Conservation (phyloP, 2,113 vertebrate species). For the Jaculus jaculus region DNA sequence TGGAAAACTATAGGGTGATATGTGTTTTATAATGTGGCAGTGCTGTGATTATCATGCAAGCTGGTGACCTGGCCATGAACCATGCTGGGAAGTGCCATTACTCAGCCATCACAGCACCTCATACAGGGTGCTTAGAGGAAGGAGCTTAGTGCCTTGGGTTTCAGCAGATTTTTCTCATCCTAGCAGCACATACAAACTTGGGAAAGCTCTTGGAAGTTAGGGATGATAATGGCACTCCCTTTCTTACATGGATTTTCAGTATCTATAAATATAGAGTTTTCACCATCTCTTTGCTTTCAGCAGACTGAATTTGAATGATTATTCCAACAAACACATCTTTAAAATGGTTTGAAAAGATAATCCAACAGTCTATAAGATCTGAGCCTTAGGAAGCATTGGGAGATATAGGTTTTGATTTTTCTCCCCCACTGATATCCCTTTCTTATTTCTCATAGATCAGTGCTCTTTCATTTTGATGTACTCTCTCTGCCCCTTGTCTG, state of each 20-base stretch:
- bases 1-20: slow-evolving; percentile 81
- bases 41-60: neutral
- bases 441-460: slow-evolving; percentile 37
- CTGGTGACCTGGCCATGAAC: neutral
- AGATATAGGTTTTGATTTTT: slow-evolving; percentile 48
- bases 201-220: slow-evolving; percentile 36
- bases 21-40: slow-evolving; percentile 52
- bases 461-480: slow-evolving; percentile 24
- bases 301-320: slow-evolving; percentile 54
- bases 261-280: neutral
- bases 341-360: slow-evolving; percentile 65
- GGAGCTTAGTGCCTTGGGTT: neutral
- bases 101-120: neutral
- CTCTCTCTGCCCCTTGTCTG: slow-evolving; percentile 37
- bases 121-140: neutral
- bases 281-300: slow-evolving; percentile 36
- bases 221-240: neutral
- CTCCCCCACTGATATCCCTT: neutral
- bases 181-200: neutral
- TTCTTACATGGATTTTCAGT: neutral
- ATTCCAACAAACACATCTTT: slow-evolving; percentile 47
- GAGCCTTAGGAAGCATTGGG: slow-evolving; percentile 52
- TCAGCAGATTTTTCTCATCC: neutral
- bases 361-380: slow-evolving; percentile 49
- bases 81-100: neutral